phyloP scores from a whole-genome alignment of 2,113 vertebrate species.

The Pyrgilauda ruficollis region DNA sequence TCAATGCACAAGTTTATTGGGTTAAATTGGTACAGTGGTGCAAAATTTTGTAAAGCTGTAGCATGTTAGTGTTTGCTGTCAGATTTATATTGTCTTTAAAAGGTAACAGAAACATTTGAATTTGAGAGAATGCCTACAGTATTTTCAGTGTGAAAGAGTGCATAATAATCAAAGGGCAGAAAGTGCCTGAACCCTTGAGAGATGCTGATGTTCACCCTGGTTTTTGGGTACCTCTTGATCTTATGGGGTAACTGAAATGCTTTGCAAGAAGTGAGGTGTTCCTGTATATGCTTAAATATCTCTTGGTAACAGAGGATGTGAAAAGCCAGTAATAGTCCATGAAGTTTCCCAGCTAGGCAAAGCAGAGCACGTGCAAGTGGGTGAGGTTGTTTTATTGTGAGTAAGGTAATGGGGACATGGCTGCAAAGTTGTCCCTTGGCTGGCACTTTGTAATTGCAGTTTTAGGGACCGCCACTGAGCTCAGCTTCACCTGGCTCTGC shows the following conservation, averaged over 20 bases:
- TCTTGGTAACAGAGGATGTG: neutral
- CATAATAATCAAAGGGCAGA: neutral
- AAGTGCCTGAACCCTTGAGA: neutral
- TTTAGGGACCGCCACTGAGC: neutral
- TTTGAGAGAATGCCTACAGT: neutral
- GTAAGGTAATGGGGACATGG: rapidly evolving
- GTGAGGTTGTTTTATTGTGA: neutral
- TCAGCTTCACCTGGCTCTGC: neutral
- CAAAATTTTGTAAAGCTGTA: neutral
- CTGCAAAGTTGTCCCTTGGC: neutral
- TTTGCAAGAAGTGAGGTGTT: neutral
- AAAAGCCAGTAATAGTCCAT: neutral
- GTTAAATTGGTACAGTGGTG: neutral
- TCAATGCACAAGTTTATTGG: neutral
- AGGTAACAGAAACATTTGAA: neutral
- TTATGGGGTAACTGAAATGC: neutral
- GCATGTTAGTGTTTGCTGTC: neutral
- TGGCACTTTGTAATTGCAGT: neutral
- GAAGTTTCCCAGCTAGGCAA: neutral
- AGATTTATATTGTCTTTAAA: neutral
- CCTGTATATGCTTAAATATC: neutral
- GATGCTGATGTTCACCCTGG: neutral
- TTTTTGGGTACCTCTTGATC: neutral
- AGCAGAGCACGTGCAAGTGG: neutral
- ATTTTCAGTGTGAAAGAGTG: rapidly evolving